Conservation (phyloP, 2,113 vertebrate species). For the Prionailurus viverrinus region DNA sequence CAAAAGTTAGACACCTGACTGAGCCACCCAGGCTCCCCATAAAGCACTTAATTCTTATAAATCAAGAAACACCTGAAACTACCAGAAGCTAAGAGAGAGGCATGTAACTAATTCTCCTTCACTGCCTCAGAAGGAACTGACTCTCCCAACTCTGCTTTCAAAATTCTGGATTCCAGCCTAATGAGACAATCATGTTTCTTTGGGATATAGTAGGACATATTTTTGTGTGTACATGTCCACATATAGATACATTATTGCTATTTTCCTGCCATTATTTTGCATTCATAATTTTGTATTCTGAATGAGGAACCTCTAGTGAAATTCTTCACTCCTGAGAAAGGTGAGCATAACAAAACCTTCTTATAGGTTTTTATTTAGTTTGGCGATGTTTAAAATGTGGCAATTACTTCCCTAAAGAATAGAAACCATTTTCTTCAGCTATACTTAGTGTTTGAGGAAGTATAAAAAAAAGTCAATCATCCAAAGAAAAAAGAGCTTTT, state of each 20-base stretch:
- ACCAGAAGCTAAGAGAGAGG: background rate
- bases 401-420: background rate
- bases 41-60: background rate
- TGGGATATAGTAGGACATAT: background rate
- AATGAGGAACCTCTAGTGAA: background rate
- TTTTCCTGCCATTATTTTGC: background rate
- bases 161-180: background rate
- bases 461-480: background rate
- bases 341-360: background rate
- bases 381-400: background rate
- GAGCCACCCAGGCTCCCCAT: no score
- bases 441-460: background rate
- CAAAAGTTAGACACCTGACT: no score
- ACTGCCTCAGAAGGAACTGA: background rate
- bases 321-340: background rate
- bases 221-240: background rate
- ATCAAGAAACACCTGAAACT: background rate
- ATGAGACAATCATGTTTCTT: background rate
- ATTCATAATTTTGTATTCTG: background rate
- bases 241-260: background rate
- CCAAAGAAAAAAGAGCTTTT: background rate
- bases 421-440: background rate
- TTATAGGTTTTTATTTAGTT: background rate
- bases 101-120: background rate
- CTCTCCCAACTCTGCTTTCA: background rate